Conservation (phyloP, 1,140 invertebrate species). For the Trichogramma pretiosum region DNA sequence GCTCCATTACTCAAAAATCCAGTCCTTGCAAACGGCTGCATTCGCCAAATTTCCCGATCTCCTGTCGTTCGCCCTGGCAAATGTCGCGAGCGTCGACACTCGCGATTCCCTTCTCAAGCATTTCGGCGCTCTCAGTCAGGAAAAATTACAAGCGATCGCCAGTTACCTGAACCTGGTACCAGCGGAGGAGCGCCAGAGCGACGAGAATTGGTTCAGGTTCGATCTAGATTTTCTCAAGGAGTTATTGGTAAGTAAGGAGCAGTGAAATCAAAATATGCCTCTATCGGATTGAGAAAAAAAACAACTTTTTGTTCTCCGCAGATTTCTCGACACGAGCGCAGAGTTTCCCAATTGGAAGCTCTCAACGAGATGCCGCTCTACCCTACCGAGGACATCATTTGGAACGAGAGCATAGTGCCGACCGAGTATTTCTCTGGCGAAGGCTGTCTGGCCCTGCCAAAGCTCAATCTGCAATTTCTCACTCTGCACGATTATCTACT, state of each 20-base stretch:
- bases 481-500: conserved; percentile 97
- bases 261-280: no score
- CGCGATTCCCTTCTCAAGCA: conserved; percentile 76
- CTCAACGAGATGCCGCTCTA: conserved; percentile 98
- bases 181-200: conserved; percentile 56
- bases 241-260: conserved; percentile 63
- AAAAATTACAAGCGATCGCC: conserved; percentile 75
- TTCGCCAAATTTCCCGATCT: conserved; percentile 88
- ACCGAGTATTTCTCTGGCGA: conserved; percentile 95
- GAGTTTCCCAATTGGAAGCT: conserved; percentile 85
- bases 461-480: conserved; percentile 96
- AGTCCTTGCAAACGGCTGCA: conserved; percentile 79
- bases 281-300: no score
- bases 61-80: conserved; percentile 78
- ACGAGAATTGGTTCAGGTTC: conserved; percentile 64
- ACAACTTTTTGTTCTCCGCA: no score
- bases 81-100: conserved; percentile 90
- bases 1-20: conserved; percentile 85
- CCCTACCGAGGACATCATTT: conserved; percentile 96
- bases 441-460: conserved; percentile 89
- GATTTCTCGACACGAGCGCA: conserved; percentile 79
- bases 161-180: conserved; percentile 81
- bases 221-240: conserved; percentile 78
- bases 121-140: conserved; percentile 69
- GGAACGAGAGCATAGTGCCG: conserved; percentile 98